These are phyloP conservation scores for Leucophenga montana DNA, from an alignment of 2,888 invertebrate genomes.

Conservation along the genomic window DNA sequence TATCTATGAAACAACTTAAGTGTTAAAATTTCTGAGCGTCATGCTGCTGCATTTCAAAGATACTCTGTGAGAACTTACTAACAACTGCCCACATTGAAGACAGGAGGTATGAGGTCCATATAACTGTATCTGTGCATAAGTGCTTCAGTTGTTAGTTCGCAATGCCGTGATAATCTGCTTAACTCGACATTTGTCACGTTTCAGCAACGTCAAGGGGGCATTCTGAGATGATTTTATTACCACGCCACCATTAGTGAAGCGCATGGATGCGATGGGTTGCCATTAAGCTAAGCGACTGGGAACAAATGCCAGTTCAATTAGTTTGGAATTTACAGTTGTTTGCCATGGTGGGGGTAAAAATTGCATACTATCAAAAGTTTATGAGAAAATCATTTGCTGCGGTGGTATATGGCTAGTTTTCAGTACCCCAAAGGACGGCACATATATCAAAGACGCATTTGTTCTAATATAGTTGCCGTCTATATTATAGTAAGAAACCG, in stretches of 20 bases:
- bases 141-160: conserved; percentile 33
- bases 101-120: not conserved
- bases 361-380: not conserved
- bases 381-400: not conserved
- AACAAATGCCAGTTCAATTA: conserved; percentile 33
- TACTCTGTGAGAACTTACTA: not conserved
- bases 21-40: not conserved
- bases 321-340: conserved; percentile 26
- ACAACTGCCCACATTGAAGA: not conserved
- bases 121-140: conserved; percentile 21
- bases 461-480: too few relatives aligned
- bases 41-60: conserved; percentile 5
- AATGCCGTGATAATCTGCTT: conserved; percentile 46
- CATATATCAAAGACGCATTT: too few relatives aligned
- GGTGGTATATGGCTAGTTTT: too few relatives aligned
- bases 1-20: not conserved
- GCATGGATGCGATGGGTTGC: not conserved
- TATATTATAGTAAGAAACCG: too few relatives aligned
- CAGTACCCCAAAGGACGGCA: too few relatives aligned
- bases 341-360: not conserved
- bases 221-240: conserved; percentile 25
- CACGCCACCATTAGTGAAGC: conserved; percentile 24
- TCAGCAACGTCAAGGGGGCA: conserved; percentile 12
- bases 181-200: conserved; percentile 54
- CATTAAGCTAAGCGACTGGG: not conserved